Evolutionary conservation across 2,888 invertebrate genomes (phyloP).

Genomic region (Pammene aurita): DNA sequence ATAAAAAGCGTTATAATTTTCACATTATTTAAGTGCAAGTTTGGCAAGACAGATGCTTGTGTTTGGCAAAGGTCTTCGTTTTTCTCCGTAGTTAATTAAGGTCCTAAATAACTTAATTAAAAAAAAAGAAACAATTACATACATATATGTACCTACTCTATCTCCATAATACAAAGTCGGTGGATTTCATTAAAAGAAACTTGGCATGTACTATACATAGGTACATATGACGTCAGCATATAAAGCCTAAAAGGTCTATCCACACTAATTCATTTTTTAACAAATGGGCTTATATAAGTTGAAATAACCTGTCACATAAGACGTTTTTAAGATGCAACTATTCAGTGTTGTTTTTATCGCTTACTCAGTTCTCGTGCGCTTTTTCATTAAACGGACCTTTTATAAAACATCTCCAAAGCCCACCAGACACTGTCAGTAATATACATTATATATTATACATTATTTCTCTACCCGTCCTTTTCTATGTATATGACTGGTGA

Average conservation of each 20-base stretch:
- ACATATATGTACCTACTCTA: not conserved
- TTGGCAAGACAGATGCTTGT: not conserved
- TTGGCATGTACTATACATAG: slow-evolving; percentile 18
- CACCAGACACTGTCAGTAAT: too few species aligned
- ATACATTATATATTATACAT: too few species aligned
- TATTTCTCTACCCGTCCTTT: too few species aligned
- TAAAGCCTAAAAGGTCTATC: slow-evolving; percentile 49
- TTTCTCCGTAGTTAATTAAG: too few species aligned
- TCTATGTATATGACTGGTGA: too few species aligned
- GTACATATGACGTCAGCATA: slow-evolving; percentile 29
- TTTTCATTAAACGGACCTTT: not conserved
- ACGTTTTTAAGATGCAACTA: slow-evolving; percentile 34
- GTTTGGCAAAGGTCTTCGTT: too few species aligned
- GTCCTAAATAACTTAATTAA: not conserved
- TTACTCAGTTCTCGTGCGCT: not conserved
- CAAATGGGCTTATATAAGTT: not conserved
- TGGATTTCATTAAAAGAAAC: slow-evolving; percentile 19
- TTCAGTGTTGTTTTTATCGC: slow-evolving; percentile 41
- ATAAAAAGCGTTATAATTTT: not conserved
- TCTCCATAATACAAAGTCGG: not conserved
- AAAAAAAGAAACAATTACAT: not conserved
- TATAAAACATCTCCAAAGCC: too few species aligned
- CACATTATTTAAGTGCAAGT: not conserved
- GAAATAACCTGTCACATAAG: not conserved
- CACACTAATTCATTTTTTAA: slow-evolving; percentile 46